phyloP scores from a whole-genome alignment of 1,140 invertebrate species.

The Schlechtendalia chinensis region DNA sequence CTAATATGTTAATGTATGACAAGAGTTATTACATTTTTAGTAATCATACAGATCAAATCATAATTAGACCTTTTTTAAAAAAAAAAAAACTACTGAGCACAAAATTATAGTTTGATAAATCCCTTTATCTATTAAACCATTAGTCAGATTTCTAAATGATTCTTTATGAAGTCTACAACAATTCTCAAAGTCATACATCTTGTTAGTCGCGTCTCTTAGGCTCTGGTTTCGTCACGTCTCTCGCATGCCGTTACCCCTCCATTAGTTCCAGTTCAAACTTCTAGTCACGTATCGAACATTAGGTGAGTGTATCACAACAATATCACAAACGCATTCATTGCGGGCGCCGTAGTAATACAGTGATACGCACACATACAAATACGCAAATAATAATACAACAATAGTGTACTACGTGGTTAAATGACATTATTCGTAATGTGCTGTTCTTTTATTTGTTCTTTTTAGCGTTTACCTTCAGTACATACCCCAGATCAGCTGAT shows the following conservation, averaged over 20 bases:
- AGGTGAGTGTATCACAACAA: constrained; percentile 28
- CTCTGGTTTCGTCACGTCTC: constrained; percentile 22
- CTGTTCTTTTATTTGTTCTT: background rate
- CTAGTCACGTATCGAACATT: constrained; percentile 36
- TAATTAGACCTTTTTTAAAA: no score
- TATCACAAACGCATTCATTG: constrained; percentile 17
- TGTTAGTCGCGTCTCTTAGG: constrained; percentile 22
- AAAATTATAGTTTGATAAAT: no score
- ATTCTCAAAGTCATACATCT: background rate
- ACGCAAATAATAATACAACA: background rate
- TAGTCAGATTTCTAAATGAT: constrained; percentile 32
- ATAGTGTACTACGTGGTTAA: background rate
- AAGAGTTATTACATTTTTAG: no score
- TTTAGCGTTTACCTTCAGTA: background rate
- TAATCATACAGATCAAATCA: no score
- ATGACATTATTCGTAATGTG: background rate
- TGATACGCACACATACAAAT: constrained; percentile 1
- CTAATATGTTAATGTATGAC: background rate
- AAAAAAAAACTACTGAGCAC: no score
- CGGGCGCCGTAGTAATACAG: background rate
- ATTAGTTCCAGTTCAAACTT: constrained; percentile 27
- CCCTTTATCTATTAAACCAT: constrained; percentile 5
- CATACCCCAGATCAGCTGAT: constrained; percentile 7
- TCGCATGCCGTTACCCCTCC: background rate
- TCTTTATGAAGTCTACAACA: background rate